Conservation (phyloP, 1,140 invertebrate genomes). For the Protaetia brevitarsis region DNA sequence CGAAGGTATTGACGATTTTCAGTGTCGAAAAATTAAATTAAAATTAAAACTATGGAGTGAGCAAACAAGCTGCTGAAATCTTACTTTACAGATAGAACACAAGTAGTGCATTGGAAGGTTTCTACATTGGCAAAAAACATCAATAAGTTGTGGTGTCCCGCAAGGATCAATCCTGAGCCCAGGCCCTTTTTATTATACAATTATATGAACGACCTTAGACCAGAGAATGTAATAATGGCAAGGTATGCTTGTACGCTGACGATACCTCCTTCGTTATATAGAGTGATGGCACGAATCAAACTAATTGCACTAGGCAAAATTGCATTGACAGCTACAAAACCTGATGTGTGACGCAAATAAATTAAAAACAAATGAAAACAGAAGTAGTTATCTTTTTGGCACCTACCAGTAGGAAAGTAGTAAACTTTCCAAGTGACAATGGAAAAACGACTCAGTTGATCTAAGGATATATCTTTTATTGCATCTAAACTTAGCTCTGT, state of each 20-base stretch:
- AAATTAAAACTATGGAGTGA: no score
- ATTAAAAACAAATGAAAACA: background rate
- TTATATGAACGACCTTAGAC: background rate
- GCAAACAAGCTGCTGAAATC: background rate
- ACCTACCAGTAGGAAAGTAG: no score
- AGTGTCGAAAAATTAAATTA: no score
- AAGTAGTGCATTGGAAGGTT: background rate
- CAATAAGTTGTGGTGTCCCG: background rate
- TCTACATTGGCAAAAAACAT: background rate
- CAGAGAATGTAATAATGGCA: background rate
- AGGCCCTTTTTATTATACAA: background rate
- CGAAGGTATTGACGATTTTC: no score
- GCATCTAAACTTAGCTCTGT: no score
- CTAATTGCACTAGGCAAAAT: background rate
- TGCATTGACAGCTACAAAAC: background rate
- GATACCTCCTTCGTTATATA: background rate
- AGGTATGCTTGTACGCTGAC: background rate
- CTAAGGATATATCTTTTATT: no score
- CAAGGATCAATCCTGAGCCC: background rate
- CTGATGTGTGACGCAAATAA: background rate
- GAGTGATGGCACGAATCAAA: background rate
- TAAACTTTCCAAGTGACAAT: no score
- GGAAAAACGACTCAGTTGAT: no score
- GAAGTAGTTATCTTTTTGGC: no score
- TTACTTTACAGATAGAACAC: conserved; percentile 6